Base-by-base conservation (phyloP, 2,888 invertebrate species). In the Leptinotarsa juncta region DNA sequence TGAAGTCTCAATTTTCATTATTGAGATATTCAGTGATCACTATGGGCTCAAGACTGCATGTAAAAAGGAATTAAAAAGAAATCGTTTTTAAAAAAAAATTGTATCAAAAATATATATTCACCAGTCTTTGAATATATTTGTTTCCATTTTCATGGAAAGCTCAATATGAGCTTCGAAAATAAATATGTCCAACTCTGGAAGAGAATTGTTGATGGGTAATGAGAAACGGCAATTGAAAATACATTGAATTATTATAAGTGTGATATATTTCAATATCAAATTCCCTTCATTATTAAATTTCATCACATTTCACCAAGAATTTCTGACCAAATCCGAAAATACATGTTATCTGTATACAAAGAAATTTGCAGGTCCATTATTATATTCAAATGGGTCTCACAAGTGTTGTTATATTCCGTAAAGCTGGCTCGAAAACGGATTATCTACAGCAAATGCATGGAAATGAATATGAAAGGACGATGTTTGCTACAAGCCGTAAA, bases 381-480 rank as follows among this genome's bases (percentile, higher is more conserved):
- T 62, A n/a, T n/a, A 62, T 26, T 62, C 32, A 62, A 62, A 62
- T 42, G 42, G 42, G 42, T 16, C n/a, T 62, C 62, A 26, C 18
- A 5, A n/a, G 32, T 18, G 4, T 16, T 18, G 12, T 16, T 32
- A 62, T 62, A 20, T 60, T 26, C 60, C 3, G 26, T 62, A 14
- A 18, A 32, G n/a, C 16, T n/a, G 16, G 16, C 26, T 16, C 7
- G 42, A 62, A 62, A 62, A 57, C 57, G n/a, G 62, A 62, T 62
- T 62, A 42, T 62, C 42, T 62, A 16, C 42, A 62, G 26, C 32
- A 18, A 62, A 42, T 42, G 42, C 42, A 42, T 62, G 42, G 42
- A 3, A 62, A 62, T 62, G 62, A 62, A 62, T 42, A 62, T 62
- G 32, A 62, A 62, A 62, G 32, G 62, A 32, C 26, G 62, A 62